Evolutionary conservation across 2,888 invertebrate species (phyloP), one percentile per base, ranked within the genome.

Genomic region (Bugula neritina): DNA sequence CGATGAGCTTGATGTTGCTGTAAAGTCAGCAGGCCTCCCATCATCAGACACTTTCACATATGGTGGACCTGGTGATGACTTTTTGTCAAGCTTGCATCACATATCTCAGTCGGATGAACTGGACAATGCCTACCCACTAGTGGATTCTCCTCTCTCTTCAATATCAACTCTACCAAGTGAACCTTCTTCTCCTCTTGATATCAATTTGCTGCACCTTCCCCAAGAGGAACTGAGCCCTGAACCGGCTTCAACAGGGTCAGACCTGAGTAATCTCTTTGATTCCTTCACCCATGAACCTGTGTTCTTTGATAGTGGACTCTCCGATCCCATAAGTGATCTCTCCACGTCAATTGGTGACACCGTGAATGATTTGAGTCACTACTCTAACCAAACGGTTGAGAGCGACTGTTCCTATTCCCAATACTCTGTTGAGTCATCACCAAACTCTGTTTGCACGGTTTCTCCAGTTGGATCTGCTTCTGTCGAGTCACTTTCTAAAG

Each of bases 121-220:
- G 43, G 43, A 43, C 17, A 17, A 5, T 5, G 63, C 27, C 29
- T 63, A 63, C 34, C 63, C 63, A 13, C 10, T 63, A 10, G 63
- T 34, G 3, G 63, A 25, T 5, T 63, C 63, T 25, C 63, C 63
- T 13, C 21, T 27, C 21, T 63, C 63, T 5, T 29, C 63, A 29
- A 31, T 63, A 13, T 27, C 63, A 63, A 63, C 63, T 10, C 31
- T 63, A 13, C 63, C 63, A 5, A 63, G 63, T 63, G 63, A 63
- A 31, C 63, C 63, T 10, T 63, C 63, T 31, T 63, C 63, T 3
- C 63, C 63, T 31, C 13, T 63, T n/a, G 63, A 63, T 31, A 10
- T 63, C 5, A 3, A 1, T 31, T 2, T 27, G 10, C 31, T 5
- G 43, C 43, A 43, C 5, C 43, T 43, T 10, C 10, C 5, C 5